These are phyloP conservation scores for Megaceryle alcyon DNA, from an alignment of 2,797 vertebrate species.

Conservation along the genomic window DNA sequence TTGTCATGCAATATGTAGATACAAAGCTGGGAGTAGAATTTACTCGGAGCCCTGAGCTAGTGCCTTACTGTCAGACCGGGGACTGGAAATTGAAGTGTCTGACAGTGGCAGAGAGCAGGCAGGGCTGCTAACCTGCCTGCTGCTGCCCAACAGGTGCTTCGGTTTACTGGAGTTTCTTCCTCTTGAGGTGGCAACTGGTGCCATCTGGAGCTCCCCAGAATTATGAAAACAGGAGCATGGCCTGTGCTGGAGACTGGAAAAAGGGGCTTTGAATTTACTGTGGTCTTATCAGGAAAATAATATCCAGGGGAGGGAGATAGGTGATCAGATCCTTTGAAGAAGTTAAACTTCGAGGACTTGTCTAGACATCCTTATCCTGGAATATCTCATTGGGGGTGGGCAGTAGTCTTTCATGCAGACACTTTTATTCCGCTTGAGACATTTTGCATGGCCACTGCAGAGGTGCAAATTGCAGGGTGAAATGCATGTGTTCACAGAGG, in stretches of 20 bases:
- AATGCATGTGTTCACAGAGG: neutral
- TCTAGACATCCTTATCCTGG: neutral
- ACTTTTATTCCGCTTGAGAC: neutral
- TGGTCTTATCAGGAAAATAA: neutral
- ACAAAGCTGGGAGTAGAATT: neutral
- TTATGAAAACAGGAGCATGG: neutral
- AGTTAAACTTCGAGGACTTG: neutral
- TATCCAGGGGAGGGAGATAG: neutral
- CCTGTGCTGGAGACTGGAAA: neutral
- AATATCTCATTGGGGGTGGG: neutral
- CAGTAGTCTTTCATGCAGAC: neutral
- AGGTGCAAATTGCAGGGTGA: neutral
- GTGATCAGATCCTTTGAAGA: neutral
- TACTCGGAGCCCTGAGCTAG: neutral
- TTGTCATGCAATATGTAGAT: neutral
- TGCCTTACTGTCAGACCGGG: neutral
- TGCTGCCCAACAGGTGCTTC: neutral
- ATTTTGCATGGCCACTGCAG: neutral
- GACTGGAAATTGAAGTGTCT: neutral
- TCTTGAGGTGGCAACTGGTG: neutral
- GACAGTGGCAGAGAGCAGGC: neutral
- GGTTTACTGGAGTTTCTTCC: accelerated
- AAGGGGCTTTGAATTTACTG: neutral
- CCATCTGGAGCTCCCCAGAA: neutral
- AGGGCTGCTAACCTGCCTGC: neutral